These are phyloP conservation scores for Glaucomys volans DNA, from an alignment of 2,113 vertebrate species.

Conservation along the genomic window DNA sequence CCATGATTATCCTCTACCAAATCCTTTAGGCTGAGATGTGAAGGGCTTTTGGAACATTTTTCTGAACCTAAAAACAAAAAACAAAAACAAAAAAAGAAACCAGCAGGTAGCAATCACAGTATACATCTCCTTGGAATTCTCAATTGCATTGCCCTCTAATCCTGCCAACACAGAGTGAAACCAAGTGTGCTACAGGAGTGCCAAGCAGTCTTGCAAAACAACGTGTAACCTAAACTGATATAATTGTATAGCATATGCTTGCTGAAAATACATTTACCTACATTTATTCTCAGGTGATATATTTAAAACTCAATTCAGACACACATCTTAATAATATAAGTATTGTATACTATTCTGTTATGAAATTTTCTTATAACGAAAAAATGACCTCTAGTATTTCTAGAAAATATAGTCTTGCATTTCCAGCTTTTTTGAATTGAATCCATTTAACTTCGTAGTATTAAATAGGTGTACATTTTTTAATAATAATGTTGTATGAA, in stretches of 20 bases:
- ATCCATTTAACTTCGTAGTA: constrained; percentile 2
- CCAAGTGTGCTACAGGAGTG: constrained; percentile 65
- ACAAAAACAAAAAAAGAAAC: constrained; percentile 83
- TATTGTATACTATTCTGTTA: background rate
- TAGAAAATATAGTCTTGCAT: constrained; percentile 12
- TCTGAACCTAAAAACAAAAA: constrained; percentile 84
- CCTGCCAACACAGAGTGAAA: constrained; percentile 82
- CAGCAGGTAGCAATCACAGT: constrained; percentile 90
- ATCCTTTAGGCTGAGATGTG: constrained; percentile 90
- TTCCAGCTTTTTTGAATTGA: constrained; percentile 47
- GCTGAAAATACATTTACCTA: background rate
- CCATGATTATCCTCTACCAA: constrained; percentile 90
- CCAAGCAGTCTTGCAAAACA: constrained; percentile 77
- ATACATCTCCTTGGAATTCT: constrained; percentile 87
- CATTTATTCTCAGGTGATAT: background rate
- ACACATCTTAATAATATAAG: background rate
- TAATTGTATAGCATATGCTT: constrained; percentile 77
- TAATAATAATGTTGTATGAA: constrained; percentile 48
- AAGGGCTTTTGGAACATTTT: constrained; percentile 89
- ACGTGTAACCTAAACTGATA: constrained; percentile 62
- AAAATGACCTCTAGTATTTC: background rate
- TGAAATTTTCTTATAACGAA: background rate
- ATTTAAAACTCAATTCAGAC: constrained; percentile 9
- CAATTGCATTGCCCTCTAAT: constrained; percentile 89
- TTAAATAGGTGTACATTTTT: constrained; percentile 61